These are phyloP conservation scores for Philopedon plagiatum DNA, from an alignment of 2,888 invertebrate genomes.

Conservation along the genomic window DNA sequence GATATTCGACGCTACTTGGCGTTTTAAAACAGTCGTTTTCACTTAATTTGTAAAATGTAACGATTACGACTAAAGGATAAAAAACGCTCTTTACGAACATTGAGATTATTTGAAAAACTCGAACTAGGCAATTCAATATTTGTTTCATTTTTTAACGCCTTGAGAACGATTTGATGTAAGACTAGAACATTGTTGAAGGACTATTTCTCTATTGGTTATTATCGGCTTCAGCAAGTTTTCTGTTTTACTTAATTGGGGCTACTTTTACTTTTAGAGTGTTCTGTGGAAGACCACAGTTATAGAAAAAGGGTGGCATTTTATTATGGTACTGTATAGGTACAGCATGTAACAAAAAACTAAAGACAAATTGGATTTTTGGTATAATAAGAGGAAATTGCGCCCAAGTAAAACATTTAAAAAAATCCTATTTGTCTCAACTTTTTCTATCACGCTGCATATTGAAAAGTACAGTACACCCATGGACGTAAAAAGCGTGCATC, in stretches of 20 bases:
- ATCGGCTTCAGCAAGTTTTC: not conserved
- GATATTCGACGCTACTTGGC: slow-evolving; percentile 4
- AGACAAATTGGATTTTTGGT: too few species aligned
- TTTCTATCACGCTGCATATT: too few species aligned
- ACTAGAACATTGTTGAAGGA: slow-evolving; percentile 1
- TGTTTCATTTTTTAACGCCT: not conserved
- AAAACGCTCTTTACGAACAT: slow-evolving; percentile 10
- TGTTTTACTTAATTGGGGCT: not conserved
- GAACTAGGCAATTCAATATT: slow-evolving; percentile 5
- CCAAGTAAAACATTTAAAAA: too few species aligned
- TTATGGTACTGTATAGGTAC: too few species aligned
- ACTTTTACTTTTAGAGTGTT: not conserved
- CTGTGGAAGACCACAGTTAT: too few species aligned
- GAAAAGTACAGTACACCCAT: too few species aligned
- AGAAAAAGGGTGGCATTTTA: too few species aligned
- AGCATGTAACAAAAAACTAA: too few species aligned
- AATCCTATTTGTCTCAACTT: too few species aligned
- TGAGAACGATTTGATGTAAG: slow-evolving; percentile 5
- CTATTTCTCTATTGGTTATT: not conserved
- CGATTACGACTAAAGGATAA: not conserved
- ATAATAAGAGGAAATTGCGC: too few species aligned
- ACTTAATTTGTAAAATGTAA: not conserved
- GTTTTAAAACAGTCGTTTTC: not conserved
- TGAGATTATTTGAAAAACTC: slow-evolving; percentile 6
- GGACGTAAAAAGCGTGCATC: too few species aligned